A percentile compares a stretch with the other conserved stretches of the same genome.
phyloP scores from a whole-genome alignment of 2,113 vertebrate genomes.

The Hemiscyllium ocellatum region DNA sequence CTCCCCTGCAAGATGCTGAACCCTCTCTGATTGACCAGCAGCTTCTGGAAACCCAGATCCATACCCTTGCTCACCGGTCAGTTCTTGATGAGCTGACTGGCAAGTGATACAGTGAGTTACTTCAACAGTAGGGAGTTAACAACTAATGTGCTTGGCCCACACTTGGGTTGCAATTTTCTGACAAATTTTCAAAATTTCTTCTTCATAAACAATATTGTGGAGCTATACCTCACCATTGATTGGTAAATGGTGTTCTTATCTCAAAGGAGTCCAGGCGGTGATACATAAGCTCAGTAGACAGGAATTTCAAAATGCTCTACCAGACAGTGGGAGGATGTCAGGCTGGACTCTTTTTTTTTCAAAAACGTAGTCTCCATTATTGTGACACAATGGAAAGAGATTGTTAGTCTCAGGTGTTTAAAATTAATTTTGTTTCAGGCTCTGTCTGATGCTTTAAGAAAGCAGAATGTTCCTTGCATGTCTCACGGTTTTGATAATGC shows the following conservation, averaged over 20 bases:
- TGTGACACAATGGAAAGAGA: neutral
- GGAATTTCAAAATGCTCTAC: neutral
- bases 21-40: too few relatives aligned
- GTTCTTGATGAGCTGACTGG: too few relatives aligned
- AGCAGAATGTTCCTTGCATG: neutral
- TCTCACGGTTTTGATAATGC: neutral
- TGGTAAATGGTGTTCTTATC: neutral
- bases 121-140: too few relatives aligned
- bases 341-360: neutral
- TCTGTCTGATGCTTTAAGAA: conserved; percentile 4
- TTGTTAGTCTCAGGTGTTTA: neutral
- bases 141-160: too few relatives aligned
- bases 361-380: neutral
- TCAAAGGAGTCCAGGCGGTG: neutral
- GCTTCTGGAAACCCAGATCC: too few relatives aligned
- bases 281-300: neutral
- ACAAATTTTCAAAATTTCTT: neutral
- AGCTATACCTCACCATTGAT: neutral
- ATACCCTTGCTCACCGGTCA: too few relatives aligned
- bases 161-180: too few relatives aligned
- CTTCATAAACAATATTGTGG: neutral
- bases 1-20: too few relatives aligned
- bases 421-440: neutral
- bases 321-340: neutral
- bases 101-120: too few relatives aligned